Base-by-base conservation (phyloP, 2,888 invertebrate species). In the Cataglyphis livida region DNA sequence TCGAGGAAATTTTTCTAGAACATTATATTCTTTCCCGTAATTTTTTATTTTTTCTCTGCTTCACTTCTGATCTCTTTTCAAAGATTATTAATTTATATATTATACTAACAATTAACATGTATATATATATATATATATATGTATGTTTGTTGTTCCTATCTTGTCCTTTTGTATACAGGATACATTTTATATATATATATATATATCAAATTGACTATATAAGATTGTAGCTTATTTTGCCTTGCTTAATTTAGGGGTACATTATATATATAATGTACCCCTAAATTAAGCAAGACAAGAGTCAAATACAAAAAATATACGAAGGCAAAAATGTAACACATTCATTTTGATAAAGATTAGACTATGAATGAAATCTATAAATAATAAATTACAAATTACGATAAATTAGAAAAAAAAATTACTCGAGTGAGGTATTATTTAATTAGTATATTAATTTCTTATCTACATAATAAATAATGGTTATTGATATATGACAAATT, bases 141-240 rank as follows among this genome's bases (percentile, higher is more conserved):
- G 0, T 21, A 21, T 21, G 21, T 21, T 21, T 21, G 21, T 21
- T 21, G 21, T 21, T 0, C 21, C 21, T 21, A 21, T 21, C 21
- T 21, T 21, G 21, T 21, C 21, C 21, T 21, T 21, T 21, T 21
- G 21, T 21, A 21, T 21, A 21, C n/a, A n/a, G n/a, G n/a, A n/a
- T n/a, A n/a, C n/a, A n/a, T n/a, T n/a, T n/a, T n/a, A n/a, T n/a
- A n/a, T n/a, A n/a, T n/a, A n/a, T n/a, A n/a, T n/a, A n/a, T n/a
- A n/a, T n/a, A n/a, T n/a, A n/a, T n/a, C n/a, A n/a, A n/a, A n/a
- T 0, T 0, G 0, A 0, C 0, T 21, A 0, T 21, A 21, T 21
- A 21, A 21, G 21, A 21, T 21, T 21, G 21, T 21, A 21, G 21
- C 21, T 21, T 21, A 0, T 21, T 21, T 21, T 21, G 21, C 0